Evolutionary conservation across 2,113 vertebrate species (phyloP), one percentile per base, ranked within the genome.

Genomic region (Serilophus lunatus): DNA sequence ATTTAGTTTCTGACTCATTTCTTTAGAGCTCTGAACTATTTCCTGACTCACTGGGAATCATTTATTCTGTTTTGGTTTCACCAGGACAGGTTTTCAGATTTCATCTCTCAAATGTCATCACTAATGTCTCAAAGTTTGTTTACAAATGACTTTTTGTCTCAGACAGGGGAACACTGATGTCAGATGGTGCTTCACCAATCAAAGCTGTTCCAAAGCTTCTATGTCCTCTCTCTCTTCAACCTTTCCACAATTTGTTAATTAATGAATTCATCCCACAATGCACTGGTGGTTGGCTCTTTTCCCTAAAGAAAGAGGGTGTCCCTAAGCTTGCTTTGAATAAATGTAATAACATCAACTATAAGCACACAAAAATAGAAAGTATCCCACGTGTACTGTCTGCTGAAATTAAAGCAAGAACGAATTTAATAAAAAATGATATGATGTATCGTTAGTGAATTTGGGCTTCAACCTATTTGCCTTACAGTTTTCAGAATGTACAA

Each of bases 1-100:
- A 97, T 98, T 98, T 97, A 96, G 96, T 95, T 97, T 97, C 96
- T 98, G 98, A 98, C 90, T 98, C 97, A 98, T 94, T 97, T 88
- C 95, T 97, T 96, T 92, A 97, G 86, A 97, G 82, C 64, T 96
- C 84, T 76, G 84, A 82, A 78, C 86, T 97, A 80, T 95, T 96
- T 97, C 88, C 96, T 97, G 96, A 97, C 86, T 97, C 97, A 97
- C 90, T 83, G 95, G 84, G 96, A 97, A 97, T 97, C 90, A 96
- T 96, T 95, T 96, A 57, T 96, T 72, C 94, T 96, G 95, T 94
- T 96, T 94, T 95, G 81, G 93, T 92, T 96, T 96, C 86, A 93
- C 82, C 65, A 95, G 50, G 92, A 89, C 87, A 95, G 53, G 61
- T 82, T 97, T 97, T 95, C 95, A 94, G 93, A 95, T 96, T 94